Percentiles rank a stretch among this genome's conserved stretches.
These are phyloP conservation scores for Vireo griseus DNA, from an alignment of 2,797 vertebrate species.

Conservation along the genomic window DNA sequence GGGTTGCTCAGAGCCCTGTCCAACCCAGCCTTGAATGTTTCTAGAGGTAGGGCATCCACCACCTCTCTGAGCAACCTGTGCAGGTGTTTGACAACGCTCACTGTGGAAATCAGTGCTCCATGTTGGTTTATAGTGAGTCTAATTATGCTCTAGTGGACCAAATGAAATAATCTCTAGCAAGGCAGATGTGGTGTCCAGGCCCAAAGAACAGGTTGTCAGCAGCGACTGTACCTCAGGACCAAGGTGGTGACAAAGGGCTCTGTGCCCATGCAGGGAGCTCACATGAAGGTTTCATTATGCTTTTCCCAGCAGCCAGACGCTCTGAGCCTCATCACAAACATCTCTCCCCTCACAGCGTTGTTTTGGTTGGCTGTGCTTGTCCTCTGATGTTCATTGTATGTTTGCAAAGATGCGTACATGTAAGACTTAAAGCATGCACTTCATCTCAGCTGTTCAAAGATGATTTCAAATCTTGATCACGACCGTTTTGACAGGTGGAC, in stretches of 20 bases:
- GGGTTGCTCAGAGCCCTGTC: not conserved
- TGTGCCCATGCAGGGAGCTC: not conserved
- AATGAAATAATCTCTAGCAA: not conserved
- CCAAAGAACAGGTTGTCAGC: not conserved
- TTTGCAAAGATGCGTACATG: not conserved
- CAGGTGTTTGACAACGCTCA: not conserved
- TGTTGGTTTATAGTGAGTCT: not conserved
- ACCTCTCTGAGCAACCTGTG: not conserved
- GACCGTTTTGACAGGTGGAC: not conserved
- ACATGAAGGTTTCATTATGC: not conserved
- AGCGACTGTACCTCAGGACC: not conserved
- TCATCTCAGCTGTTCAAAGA: not conserved
- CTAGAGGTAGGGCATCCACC: not conserved
- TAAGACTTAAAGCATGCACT: not conserved
- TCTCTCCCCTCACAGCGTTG: not conserved
- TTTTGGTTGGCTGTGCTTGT: not conserved
- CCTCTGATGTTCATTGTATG: not conserved
- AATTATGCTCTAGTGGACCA: not conserved
- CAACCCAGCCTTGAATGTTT: not conserved
- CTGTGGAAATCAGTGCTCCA: fast-evolving
- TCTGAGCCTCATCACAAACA: not conserved
- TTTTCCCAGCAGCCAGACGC: not conserved
- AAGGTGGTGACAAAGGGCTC: not conserved
- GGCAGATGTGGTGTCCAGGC: not conserved
- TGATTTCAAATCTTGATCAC: not conserved